Evolutionary conservation across 2,113 vertebrate species (phyloP).

Genomic region (Triplophysa siluroides): DNA sequence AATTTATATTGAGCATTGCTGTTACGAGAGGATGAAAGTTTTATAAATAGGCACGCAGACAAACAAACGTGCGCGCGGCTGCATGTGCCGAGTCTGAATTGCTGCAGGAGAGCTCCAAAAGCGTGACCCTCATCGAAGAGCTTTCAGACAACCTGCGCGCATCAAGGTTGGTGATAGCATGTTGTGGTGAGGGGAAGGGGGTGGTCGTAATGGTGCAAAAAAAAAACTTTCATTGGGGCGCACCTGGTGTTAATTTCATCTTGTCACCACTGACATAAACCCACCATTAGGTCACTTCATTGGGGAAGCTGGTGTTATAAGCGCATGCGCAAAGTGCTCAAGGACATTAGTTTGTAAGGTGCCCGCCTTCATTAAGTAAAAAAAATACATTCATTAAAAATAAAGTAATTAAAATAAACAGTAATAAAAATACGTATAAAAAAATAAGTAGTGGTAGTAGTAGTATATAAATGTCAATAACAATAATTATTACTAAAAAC

Average conservation of each 20-base stretch:
- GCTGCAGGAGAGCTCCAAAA: not conserved
- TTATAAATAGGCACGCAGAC: slow-evolving; percentile 8
- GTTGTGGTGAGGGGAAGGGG: too few relatives aligned
- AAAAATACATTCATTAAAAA: too few relatives aligned
- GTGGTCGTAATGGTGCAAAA: not conserved
- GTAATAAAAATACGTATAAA: too few relatives aligned
- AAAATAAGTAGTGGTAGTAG: too few relatives aligned
- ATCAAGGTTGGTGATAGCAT: not conserved
- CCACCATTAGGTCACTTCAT: not conserved
- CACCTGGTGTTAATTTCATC: not conserved
- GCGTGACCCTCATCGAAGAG: not conserved
- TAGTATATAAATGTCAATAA: too few relatives aligned
- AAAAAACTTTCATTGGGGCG: not conserved
- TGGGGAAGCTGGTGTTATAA: not conserved
- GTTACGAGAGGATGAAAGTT: not conserved
- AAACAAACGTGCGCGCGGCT: not conserved
- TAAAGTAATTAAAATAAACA: too few relatives aligned
- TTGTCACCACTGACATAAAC: slow-evolving; percentile 14
- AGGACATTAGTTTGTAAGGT: not conserved
- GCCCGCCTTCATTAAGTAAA: too few relatives aligned
- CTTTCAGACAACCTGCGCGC: not conserved
- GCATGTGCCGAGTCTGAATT: not conserved
- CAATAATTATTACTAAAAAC: too few relatives aligned
- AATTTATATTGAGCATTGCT: slow-evolving; percentile 13
- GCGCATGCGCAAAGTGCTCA: not conserved